Base-by-base conservation (phyloP, 2,888 invertebrate genomes). In the Anoncus sp. region DNA sequence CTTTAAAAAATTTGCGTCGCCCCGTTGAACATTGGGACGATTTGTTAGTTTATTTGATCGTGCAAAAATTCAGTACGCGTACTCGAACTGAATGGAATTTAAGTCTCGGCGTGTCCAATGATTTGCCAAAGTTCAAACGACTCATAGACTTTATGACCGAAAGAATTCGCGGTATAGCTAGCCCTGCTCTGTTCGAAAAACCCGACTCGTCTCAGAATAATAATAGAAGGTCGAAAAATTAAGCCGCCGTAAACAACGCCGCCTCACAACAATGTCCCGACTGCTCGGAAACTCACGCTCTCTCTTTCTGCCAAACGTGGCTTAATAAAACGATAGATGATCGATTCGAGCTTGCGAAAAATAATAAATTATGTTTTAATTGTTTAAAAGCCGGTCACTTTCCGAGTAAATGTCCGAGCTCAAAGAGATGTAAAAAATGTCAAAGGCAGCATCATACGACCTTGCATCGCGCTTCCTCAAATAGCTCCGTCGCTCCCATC, bases 331-430 rank as follows among this genome's bases (percentile, higher is more conserved):
- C n/a, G n/a, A n/a, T n/a, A n/a, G n/a, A n/a, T n/a, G n/a, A n/a
- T n/a, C n/a, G n/a, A n/a, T n/a, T n/a, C n/a, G n/a, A n/a, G n/a
- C n/a, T n/a, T n/a, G n/a, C n/a, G n/a, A n/a, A n/a, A n/a, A n/a
- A n/a, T n/a, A n/a, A n/a, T n/a, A n/a, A n/a, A n/a, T n/a, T 47
- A 10, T 78, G 80, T 38, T 45, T 60, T 12, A 80, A 80, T 59
- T 81, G 76, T 49, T 65, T 80, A 12, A 66, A 59, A 5, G 10
- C 47, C 5, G 74, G 66, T 0, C 81, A 80, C 49, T 43, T 20
- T 7, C 63, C 67, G 16, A 27, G 24, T 2, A n/a, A 78, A 20
- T 81, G 80, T 40, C 22, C 51, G 9, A 53, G 24, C 14, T 35
- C 16, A 35, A 51, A 47, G n/a, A 66, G 59, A 3, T 80, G 80